Percentiles rank a stretch among this genome's conserved stretches.
Conservation (phyloP, 2,113 vertebrate genomes). For the Tachysurus fulvidraco region DNA sequence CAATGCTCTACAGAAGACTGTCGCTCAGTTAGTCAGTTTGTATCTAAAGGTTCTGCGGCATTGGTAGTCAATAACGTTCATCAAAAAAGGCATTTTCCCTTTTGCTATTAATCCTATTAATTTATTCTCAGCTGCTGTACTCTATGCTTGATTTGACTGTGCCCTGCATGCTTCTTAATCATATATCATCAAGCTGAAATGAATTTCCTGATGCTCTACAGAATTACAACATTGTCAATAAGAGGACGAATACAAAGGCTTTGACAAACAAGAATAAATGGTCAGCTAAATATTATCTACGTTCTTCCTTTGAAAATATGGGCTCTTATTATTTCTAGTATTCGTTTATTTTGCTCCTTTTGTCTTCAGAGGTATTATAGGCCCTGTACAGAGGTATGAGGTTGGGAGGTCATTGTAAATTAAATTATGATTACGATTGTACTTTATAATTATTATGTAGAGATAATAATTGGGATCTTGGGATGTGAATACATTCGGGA, state of each 20-base stretch:
- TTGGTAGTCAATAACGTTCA: conserved; percentile 42
- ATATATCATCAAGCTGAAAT: background rate
- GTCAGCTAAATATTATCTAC: background rate
- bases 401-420: background rate
- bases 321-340: background rate
- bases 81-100: conserved; percentile 47
- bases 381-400: background rate
- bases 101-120: conserved; percentile 28
- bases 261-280: background rate
- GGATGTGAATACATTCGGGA: no score
- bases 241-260: background rate
- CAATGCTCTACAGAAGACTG: conserved; percentile 37
- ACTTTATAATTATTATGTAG: background rate
- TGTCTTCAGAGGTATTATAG: background rate
- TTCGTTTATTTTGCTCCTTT: background rate
- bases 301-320: background rate
- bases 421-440: background rate
- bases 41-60: conserved; percentile 60
- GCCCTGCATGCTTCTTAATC: background rate
- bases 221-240: background rate
- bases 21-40: conserved; percentile 34
- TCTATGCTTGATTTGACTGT: background rate
- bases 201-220: background rate
- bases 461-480: no score
- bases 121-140: conserved; percentile 27